Evolutionary conservation across 1,140 invertebrate species (phyloP), one percentile per base, ranked within the genome.

Genomic region (Hirudo medicinalis): DNA sequence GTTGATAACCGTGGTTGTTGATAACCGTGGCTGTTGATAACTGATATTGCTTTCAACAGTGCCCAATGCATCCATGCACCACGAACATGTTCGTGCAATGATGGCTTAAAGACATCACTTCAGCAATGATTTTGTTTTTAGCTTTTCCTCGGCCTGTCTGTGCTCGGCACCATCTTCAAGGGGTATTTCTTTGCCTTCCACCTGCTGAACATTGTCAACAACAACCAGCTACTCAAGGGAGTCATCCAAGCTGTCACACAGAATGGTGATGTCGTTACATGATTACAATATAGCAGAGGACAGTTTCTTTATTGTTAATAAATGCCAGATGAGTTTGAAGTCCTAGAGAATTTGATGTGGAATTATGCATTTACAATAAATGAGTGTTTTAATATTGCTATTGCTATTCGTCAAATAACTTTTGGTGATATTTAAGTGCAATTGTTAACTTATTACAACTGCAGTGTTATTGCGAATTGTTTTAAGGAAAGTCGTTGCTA

Each of bases 171-270:
- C 8, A 70, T 76, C 8, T 78, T 77, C 69, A 73, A 77, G 72
- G 79, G 77, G 0, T 81, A 81, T 69, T 80, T 80, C 75, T 81
- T 81, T 74, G 75, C 79, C 27, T 79, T 81, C 72, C 80, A 81
- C 63, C 75, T 81, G 17, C 74, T 81, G 9, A 76, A 81, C 72
- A 76, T 81, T 53, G 80, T 80, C 72, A 80, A 81, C 74, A 81
- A 81, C 75, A 82, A 82, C 71, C 79, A 81, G 71, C 75, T 82
- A 6, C 74, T 82, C 40, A 75, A 77, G 71, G 79, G 81, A 57
- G 80, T 81, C 71, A 82, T 82, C 54, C 78, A 79, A 73, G 80
- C 81, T 40, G 80, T 82, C 53, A 82, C 80, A 43, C 76, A 78
- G 60, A 82, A 82, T 74, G 81, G 81, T 82, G 74, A 75, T 74